phyloP scores from a whole-genome alignment of 2,888 invertebrate species.

The Tridacna crocea region DNA sequence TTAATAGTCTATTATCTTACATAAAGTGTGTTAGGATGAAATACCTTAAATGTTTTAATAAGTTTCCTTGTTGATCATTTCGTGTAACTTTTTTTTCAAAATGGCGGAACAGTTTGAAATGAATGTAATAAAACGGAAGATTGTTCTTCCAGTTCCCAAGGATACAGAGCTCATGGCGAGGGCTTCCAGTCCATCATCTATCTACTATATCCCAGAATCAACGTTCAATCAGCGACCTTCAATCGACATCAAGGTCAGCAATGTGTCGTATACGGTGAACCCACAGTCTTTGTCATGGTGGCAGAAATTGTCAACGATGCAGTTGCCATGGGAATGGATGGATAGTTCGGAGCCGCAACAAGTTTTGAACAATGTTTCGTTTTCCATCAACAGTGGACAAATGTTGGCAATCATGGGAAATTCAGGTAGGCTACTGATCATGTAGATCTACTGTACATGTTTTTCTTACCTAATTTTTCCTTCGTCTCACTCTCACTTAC shows the following conservation, averaged over 20 bases:
- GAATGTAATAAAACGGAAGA: conserved; percentile 1
- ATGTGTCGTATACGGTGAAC: conserved; percentile 70
- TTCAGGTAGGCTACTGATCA: conserved; percentile 71
- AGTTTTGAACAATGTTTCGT: conserved; percentile 75
- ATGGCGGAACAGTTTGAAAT: conserved; percentile 3
- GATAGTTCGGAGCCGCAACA: conserved; percentile 62
- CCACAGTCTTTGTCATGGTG: conserved; percentile 70
- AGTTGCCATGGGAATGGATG: conserved; percentile 77
- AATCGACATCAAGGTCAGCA: conserved; percentile 71
- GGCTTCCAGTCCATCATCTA: conserved; percentile 51
- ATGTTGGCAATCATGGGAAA: conserved; percentile 80
- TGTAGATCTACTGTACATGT: too few species aligned
- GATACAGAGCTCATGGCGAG: conserved; percentile 28
- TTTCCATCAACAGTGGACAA: conserved; percentile 74
- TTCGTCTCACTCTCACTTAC: too few species aligned
- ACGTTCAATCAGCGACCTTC: conserved; percentile 57
- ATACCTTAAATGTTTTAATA: too few species aligned
- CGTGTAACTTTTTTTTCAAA: background rate
- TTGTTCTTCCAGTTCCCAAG: conserved; percentile 14
- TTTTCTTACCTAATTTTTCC: too few species aligned
- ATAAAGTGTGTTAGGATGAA: too few species aligned
- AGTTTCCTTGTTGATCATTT: too few species aligned
- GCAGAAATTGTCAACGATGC: conserved; percentile 72
- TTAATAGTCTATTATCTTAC: too few species aligned
- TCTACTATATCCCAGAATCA: conserved; percentile 53